Percentiles rank a stretch among this genome's conserved stretches.
These are phyloP conservation scores for Xenopus petersii DNA, from an alignment of 2,797 vertebrate genomes.

Conservation along the genomic window DNA sequence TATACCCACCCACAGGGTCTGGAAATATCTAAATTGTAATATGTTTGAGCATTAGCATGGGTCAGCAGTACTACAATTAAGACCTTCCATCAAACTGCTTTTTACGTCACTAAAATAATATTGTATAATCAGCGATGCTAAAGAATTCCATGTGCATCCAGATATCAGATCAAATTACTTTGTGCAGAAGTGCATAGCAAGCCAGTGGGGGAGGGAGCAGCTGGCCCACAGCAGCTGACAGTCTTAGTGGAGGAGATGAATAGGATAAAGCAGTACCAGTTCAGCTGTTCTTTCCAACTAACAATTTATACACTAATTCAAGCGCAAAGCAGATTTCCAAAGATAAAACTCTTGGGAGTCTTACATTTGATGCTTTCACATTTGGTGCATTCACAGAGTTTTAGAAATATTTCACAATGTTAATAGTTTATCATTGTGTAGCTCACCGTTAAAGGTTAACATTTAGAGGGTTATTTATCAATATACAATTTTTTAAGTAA, in stretches of 20 bases:
- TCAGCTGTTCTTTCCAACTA: conserved; percentile 8
- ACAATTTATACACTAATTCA: not conserved
- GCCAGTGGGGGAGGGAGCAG: no score
- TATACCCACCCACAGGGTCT: no score
- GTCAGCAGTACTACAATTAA: not conserved
- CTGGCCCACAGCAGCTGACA: conserved; percentile 2
- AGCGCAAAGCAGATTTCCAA: not conserved
- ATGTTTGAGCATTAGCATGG: no score
- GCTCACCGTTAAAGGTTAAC: no score
- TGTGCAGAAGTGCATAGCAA: not conserved
- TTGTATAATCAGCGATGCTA: conserved; percentile 3
- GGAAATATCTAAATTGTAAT: no score
- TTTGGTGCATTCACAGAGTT: no score
- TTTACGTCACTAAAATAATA: not conserved
- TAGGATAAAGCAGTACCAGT: conserved; percentile 24
- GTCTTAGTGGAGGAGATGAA: conserved; percentile 11
- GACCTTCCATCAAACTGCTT: not conserved
- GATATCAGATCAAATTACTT: conserved; percentile 15
- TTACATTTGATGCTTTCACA: no score
- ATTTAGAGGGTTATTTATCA: no score
- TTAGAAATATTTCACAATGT: no score
- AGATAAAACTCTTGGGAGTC: not conserved
- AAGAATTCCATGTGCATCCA: conserved; percentile 9
- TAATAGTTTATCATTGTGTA: no score
- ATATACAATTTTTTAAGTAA: no score